Evolutionary conservation across 2,113 vertebrate species (phyloP).

Genomic region (Setophaga coronata): DNA sequence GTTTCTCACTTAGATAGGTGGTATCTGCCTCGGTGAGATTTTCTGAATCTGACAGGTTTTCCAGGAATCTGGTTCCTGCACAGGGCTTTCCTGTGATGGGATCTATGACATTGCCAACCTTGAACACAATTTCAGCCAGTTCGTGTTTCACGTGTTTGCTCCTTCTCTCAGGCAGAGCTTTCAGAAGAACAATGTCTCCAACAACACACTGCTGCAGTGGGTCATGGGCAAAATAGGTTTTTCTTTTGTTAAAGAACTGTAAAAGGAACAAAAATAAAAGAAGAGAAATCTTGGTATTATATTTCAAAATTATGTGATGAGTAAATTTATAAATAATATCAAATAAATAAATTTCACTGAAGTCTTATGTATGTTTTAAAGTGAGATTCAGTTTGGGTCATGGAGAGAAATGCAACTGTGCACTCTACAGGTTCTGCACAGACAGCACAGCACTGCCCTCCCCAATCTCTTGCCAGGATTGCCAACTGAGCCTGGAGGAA

Average conservation of each 20-base stretch:
- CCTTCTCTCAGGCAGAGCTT: slow-evolving; percentile 84
- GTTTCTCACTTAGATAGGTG: slow-evolving; percentile 75
- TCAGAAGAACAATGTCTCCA: slow-evolving; percentile 93
- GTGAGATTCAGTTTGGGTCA: background rate
- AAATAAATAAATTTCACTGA: background rate
- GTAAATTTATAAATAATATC: background rate
- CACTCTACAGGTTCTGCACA: background rate
- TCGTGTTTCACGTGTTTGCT: slow-evolving; percentile 93
- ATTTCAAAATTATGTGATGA: background rate
- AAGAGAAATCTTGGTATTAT: background rate
- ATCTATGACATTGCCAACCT: slow-evolving; percentile 92
- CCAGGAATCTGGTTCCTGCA: slow-evolving; percentile 82
- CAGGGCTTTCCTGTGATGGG: slow-evolving; percentile 89
- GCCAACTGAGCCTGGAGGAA: background rate
- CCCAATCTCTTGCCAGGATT: background rate
- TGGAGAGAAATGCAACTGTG: background rate
- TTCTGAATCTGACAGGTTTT: slow-evolving; percentile 75
- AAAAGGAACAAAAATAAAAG: background rate
- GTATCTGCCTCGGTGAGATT: slow-evolving; percentile 63
- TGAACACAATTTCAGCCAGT: slow-evolving; percentile 91
- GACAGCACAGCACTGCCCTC: background rate
- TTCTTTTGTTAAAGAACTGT: slow-evolving; percentile 95
- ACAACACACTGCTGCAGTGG: slow-evolving; percentile 86
- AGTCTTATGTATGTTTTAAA: background rate
- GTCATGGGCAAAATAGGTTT: slow-evolving; percentile 97